A percentile compares a stretch with the other conserved stretches of the same genome.
Evolutionary conservation across 1,140 invertebrate species (phyloP).

Genomic region (Macrotrachela quadricornifera): DNA sequence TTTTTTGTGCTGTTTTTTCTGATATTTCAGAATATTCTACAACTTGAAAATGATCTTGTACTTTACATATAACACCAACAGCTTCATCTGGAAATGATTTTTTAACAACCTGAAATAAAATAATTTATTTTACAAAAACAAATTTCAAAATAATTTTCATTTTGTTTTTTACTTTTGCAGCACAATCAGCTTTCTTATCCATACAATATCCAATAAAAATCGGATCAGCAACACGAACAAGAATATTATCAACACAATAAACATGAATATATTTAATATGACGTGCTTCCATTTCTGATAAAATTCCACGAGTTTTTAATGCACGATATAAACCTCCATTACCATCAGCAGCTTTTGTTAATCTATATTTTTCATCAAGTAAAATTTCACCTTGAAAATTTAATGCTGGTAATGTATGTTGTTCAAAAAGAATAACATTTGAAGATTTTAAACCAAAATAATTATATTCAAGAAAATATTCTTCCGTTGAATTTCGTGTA

Average conservation of each 20-base stretch:
- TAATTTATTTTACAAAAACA: too few species aligned
- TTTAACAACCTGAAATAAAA: constrained; percentile 41
- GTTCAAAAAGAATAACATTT: constrained; percentile 69
- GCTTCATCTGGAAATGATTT: constrained; percentile 72
- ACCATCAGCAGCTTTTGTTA: constrained; percentile 74
- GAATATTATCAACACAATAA: constrained; percentile 94
- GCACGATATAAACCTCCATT: constrained; percentile 93
- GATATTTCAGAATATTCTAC: constrained; percentile 96
- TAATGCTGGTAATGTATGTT: constrained; percentile 76
- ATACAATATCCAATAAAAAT: constrained; percentile 85
- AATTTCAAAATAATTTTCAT: too few species aligned
- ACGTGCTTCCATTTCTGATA: constrained; percentile 56
- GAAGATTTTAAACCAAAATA: constrained; percentile 67
- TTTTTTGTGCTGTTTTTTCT: constrained; percentile 33
- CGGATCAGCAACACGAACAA: constrained; percentile 93
- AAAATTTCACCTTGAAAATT: constrained; percentile 81
- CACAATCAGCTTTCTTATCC: constrained; percentile 65
- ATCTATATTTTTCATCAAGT: constrained; percentile 46
- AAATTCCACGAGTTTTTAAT: constrained; percentile 41
- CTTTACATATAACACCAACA: constrained; percentile 78
- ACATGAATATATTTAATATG: constrained; percentile 75
- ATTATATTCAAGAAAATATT: constrained; percentile 55
- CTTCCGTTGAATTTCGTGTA: constrained; percentile 57
- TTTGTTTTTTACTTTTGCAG: constrained; percentile 62
- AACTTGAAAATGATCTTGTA: constrained; percentile 56